phyloP scores from a whole-genome alignment of 1,140 invertebrate genomes.

The Drosophila oshimai region DNA sequence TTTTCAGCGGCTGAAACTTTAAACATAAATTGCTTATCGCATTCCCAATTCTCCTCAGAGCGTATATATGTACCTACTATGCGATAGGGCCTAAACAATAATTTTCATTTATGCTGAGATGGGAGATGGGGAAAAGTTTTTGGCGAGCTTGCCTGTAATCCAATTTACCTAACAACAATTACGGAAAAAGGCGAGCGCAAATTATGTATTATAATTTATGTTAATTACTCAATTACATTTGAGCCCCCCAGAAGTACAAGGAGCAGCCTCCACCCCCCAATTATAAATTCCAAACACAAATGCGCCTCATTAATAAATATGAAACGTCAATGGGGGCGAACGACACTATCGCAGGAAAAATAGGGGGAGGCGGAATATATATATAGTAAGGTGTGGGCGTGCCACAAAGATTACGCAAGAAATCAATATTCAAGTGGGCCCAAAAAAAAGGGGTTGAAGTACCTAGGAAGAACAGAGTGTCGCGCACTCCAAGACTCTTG shows the following conservation, averaged over 20 bases:
- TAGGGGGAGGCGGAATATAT: neutral
- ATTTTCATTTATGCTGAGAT: constrained; percentile 52
- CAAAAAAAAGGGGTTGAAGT: constrained; percentile 49
- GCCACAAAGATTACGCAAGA: constrained; percentile 77
- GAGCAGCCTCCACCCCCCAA: constrained; percentile 38
- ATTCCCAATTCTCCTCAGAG: constrained; percentile 9
- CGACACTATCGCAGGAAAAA: constrained; percentile 50
- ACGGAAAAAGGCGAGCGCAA: constrained; percentile 66
- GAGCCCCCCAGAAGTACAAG: constrained; percentile 46
- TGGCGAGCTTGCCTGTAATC: constrained; percentile 46
- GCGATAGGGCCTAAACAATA: constrained; percentile 40
- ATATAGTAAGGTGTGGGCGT: constrained; percentile 50
- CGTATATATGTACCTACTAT: neutral
- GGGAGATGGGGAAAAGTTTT: constrained; percentile 19
- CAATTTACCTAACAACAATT: constrained; percentile 80
- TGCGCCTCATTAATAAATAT: constrained; percentile 82
- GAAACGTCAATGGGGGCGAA: constrained; percentile 71
- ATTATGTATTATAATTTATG: constrained; percentile 82
- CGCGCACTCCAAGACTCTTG: constrained; percentile 40
- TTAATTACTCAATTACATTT: constrained; percentile 83
- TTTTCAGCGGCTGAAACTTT: constrained; percentile 67
- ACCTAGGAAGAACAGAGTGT: constrained; percentile 5
- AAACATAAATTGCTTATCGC: constrained; percentile 73
- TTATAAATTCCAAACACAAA: constrained; percentile 82
- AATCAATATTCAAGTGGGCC: constrained; percentile 74